Percentiles rank a stretch among this genome's conserved stretches.
Evolutionary conservation across 2,797 vertebrate species (phyloP).

Genomic region (Poeciliopsis infans): DNA sequence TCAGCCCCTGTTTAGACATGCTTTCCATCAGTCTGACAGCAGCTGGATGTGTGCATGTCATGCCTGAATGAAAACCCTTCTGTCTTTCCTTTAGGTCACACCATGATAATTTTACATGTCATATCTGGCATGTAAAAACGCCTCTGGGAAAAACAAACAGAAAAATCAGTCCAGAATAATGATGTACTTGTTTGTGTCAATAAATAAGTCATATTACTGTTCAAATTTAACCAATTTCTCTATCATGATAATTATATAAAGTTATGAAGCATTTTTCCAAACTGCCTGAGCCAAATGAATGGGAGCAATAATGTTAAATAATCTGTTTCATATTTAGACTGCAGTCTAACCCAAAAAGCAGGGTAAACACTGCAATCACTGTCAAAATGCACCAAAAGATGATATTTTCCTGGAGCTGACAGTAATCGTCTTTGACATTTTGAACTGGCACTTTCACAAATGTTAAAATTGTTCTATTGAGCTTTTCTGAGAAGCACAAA

Average conservation of each 20-base stretch:
- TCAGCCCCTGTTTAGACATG: not conserved
- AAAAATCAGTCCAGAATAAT: not conserved
- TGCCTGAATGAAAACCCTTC: not conserved
- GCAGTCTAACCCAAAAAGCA: not conserved
- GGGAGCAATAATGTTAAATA: not conserved
- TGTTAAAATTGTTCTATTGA: not conserved
- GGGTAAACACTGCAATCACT: not conserved
- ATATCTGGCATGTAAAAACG: not conserved
- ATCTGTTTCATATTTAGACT: not conserved
- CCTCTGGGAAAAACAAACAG: not conserved
- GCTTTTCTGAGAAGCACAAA: not conserved
- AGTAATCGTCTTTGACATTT: not conserved
- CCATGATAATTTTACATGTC: not conserved
- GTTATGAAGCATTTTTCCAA: not conserved
- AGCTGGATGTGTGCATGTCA: not conserved
- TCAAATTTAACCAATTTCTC: not conserved
- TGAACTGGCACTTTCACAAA: not conserved
- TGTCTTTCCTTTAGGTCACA: not conserved
- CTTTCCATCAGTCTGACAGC: not conserved
- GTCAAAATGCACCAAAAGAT: not conserved
- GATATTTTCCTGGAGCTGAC: not conserved
- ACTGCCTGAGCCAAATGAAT: constrained; percentile 2
- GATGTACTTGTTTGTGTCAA: not conserved
- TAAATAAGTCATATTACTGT: not conserved
- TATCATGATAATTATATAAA: not conserved